Evolutionary conservation across 2,888 invertebrate genomes (phyloP), one percentile per base, ranked within the genome.

Genomic region (Coleophora flavipennella): DNA sequence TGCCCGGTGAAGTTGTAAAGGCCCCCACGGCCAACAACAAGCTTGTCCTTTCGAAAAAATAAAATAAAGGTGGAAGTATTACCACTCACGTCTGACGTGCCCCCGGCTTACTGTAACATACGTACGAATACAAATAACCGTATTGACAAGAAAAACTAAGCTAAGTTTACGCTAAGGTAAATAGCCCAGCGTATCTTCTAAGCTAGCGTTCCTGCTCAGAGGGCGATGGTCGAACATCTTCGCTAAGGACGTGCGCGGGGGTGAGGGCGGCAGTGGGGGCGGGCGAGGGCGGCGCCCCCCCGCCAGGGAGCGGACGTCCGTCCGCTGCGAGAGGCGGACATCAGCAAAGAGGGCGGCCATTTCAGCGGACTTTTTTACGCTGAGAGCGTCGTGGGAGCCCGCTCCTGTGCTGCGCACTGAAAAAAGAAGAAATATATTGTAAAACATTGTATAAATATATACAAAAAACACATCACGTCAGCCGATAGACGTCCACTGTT

Each of bases 291-390:
- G 51, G 12, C 65, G 70, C 53, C 62, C 76, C 20, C 49, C 77
- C 27, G 57, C 59, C 10, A 83, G 55, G 0, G 79, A 62, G 2
- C 84, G 69, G 39, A 91, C 89, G 62, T 91, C 91, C 0, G 91
- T 91, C 10, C 91, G 87, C 69, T 91, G 91, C 20, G 89, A 90
- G 1, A 91, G 80, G 29, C 90, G 89, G 33, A 91, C 89, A 59
- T 93, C 92, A 0, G 92, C 92, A 66, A 95, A 95, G 25, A 95
- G 78, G 0, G 94, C 95, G 0, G 94, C 95, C 57, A 95, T 94
- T 69, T 95, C 95, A 0, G 94, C 94, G 2, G 93, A 92, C 66
- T 95, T 95, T 71, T 95, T 95, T 25, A 94, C 93, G 39, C 93
- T 93, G 0, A 94, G 75, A 0, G 93, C 93, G 55, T 93, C 93